phyloP scores from a whole-genome alignment of 1,140 invertebrate species.

The Hylyphantes graminicola region DNA sequence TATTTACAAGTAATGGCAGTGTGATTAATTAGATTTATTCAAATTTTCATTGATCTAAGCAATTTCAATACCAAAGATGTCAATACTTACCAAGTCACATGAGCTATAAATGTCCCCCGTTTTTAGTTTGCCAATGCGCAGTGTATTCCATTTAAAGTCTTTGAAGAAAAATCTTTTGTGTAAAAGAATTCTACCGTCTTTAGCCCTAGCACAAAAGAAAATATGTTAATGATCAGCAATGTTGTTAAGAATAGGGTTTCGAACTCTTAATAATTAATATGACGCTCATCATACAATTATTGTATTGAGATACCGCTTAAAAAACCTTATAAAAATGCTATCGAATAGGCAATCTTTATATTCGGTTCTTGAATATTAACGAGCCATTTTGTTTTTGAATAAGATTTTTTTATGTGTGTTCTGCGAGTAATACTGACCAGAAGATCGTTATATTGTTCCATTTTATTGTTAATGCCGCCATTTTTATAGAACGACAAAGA shows the following conservation, averaged over 20 bases:
- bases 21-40: too few species aligned
- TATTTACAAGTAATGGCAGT: too few species aligned
- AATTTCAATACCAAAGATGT: too few species aligned
- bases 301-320: too few species aligned
- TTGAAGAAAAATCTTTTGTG: not conserved
- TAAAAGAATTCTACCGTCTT: not conserved
- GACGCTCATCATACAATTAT: not conserved
- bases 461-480: too few species aligned
- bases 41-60: too few species aligned
- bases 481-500: too few species aligned
- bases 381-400: not conserved
- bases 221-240: not conserved
- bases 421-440: not conserved
- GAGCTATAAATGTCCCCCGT: too few species aligned
- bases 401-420: not conserved
- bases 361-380: not conserved
- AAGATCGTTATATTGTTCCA: too few species aligned
- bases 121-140: too few species aligned
- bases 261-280: not conserved
- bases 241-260: not conserved
- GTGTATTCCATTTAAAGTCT: too few species aligned
- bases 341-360: not conserved
- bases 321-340: not conserved
- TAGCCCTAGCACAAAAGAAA: not conserved
- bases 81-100: too few species aligned